These are phyloP conservation scores for Chrysotoxum bicinctum DNA, from an alignment of 2,888 invertebrate genomes.

Conservation along the genomic window DNA sequence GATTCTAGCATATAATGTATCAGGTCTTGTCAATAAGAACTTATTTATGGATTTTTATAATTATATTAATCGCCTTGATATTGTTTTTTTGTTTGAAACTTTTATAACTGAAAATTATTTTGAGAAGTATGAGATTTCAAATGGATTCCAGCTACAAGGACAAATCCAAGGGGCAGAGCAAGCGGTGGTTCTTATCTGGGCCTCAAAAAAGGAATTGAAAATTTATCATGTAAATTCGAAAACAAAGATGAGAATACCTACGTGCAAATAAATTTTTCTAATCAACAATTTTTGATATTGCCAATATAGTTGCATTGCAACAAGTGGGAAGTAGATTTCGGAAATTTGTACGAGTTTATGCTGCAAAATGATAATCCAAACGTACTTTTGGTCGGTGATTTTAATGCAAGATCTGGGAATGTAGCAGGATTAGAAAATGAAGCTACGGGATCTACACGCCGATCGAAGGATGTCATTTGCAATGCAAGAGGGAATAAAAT, in stretches of 20 bases:
- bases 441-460: too few species aligned
- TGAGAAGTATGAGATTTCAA: neutral
- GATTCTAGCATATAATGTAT: neutral
- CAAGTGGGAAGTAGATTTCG: neutral
- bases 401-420: too few species aligned
- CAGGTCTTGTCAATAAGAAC: neutral
- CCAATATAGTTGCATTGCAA: neutral
- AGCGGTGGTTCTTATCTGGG: neutral
- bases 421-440: too few species aligned
- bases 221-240: neutral
- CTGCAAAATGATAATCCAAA: too few species aligned
- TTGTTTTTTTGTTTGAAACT: neutral
- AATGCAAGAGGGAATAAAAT: too few species aligned
- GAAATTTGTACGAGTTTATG: neutral
- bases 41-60: neutral
- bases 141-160: neutral
- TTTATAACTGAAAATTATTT: neutral
- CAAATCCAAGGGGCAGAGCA: neutral
- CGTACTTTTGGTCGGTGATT: too few species aligned
- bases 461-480: too few species aligned
- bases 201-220: neutral
- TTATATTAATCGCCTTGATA: neutral
- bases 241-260: neutral
- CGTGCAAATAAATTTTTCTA: neutral
- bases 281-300: neutral